Evolutionary conservation across 2,113 vertebrate species (phyloP).

Genomic region (Hippocampus abdominalis): DNA sequence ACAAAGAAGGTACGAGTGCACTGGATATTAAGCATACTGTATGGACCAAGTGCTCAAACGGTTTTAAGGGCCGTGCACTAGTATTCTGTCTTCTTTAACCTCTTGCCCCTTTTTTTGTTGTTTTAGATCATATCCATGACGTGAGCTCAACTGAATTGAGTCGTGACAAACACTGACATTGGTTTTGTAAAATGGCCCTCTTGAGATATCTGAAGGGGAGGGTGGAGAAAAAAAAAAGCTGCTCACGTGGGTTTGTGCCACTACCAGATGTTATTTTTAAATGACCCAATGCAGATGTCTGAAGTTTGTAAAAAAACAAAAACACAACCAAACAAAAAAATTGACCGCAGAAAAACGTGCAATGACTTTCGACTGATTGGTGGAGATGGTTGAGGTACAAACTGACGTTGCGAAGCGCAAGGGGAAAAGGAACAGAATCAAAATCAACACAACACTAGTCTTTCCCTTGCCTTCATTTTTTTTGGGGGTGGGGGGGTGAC

Average conservation of each 20-base stretch:
- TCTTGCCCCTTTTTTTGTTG: too few species aligned
- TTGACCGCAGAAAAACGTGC: slow-evolving; percentile 23
- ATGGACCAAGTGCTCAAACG: too few species aligned
- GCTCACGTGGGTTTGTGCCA: slow-evolving; percentile 20
- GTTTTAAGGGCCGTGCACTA: too few species aligned
- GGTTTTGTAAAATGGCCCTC: slow-evolving; percentile 27
- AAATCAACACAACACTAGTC: slow-evolving; percentile 9
- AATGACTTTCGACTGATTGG: slow-evolving; percentile 36
- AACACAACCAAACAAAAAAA: not conserved
- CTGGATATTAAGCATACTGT: too few species aligned
- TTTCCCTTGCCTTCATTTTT: slow-evolving; percentile 31
- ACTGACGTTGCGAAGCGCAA: not conserved
- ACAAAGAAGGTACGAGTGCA: too few species aligned
- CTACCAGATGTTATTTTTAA: slow-evolving; percentile 51
- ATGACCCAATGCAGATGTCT: slow-evolving; percentile 36
- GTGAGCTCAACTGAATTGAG: not conserved
- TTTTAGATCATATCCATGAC: not conserved
- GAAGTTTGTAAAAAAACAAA: slow-evolving; percentile 45
- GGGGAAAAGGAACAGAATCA: slow-evolving; percentile 1
- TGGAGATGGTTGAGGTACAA: not conserved
- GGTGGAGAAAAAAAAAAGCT: slow-evolving; percentile 4
- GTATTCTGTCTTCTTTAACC: too few species aligned
- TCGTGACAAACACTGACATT: not conserved
- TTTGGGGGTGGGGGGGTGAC: not conserved
- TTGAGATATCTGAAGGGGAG: slow-evolving; percentile 15